These are phyloP conservation scores for Pyrrhura leucotis DNA, from an alignment of 2,797 vertebrate genomes.

Conservation along the genomic window DNA sequence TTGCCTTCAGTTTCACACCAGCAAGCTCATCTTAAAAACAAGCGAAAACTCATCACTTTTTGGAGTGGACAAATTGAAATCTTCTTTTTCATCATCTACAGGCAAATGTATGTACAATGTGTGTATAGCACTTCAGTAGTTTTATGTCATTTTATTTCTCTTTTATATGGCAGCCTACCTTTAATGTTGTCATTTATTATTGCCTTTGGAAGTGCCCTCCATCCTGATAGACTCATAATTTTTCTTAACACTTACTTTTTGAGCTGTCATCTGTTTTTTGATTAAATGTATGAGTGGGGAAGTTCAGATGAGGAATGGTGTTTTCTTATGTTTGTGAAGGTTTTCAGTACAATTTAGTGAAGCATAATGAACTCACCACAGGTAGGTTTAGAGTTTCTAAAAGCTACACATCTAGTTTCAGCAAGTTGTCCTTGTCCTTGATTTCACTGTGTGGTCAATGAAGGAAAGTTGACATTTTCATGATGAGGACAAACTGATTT, in stretches of 20 bases:
- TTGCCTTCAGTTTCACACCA: background rate
- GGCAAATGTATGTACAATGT: constrained; percentile 7
- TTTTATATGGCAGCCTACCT: constrained; percentile 36
- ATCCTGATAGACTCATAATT: constrained; percentile 51
- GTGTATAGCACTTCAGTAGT: constrained; percentile 20
- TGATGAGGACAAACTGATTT: constrained; percentile 10
- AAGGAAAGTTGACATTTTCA: constrained; percentile 1
- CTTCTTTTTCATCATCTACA: constrained; percentile 5
- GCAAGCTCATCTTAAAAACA: background rate
- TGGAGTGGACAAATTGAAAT: background rate
- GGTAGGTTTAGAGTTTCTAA: background rate
- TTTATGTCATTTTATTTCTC: constrained; percentile 54
- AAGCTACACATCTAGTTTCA: background rate
- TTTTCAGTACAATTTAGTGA: constrained; percentile 31
- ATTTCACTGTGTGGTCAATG: background rate
- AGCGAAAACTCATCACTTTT: background rate
- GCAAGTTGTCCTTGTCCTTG: constrained; percentile 23
- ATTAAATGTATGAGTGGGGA: constrained; percentile 13
- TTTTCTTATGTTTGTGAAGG: constrained; percentile 37
- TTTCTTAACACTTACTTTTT: constrained; percentile 35
- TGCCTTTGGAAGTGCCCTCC: constrained; percentile 33
- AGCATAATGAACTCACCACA: background rate
- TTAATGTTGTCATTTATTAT: constrained; percentile 54
- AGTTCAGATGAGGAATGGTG: constrained; percentile 26
- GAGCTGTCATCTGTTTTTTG: constrained; percentile 29